phyloP scores from a whole-genome alignment of 30 jellyfish, hydroid and myxozoan genomes.

The Chironex yamaguchii region DNA sequence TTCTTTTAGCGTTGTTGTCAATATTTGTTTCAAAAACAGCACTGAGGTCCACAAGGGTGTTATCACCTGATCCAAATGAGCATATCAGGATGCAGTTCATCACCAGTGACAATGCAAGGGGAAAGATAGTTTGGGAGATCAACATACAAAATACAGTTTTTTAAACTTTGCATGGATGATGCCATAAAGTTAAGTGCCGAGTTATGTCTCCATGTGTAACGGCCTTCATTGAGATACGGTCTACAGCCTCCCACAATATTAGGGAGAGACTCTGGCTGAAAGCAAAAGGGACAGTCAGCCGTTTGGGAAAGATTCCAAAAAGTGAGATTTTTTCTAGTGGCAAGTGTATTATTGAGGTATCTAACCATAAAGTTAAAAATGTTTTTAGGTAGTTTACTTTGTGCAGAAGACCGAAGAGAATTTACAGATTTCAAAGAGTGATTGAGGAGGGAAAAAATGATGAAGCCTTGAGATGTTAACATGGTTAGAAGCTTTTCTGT shows the following conservation, averaged over 20 bases:
- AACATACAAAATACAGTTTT: conserved; percentile 9
- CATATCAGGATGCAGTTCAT: conserved; percentile 24
- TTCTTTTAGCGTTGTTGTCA: conserved; percentile 2
- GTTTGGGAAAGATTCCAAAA: conserved; percentile 27
- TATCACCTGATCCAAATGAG: neutral
- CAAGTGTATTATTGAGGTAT: conserved; percentile 34
- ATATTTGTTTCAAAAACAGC: conserved; percentile 6
- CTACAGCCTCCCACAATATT: conserved; percentile 40
- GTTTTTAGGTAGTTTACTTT: conserved; percentile 31
- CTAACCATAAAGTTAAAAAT: conserved; percentile 22
- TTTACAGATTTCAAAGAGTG: neutral
- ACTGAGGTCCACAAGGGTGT: neutral
- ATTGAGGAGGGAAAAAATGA: neutral
- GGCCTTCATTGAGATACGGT: conserved; percentile 42
- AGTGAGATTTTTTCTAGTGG: neutral
- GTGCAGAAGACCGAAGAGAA: conserved; percentile 12
- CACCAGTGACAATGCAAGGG: conserved; percentile 21
- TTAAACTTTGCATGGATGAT: neutral
- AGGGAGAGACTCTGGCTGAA: conserved; percentile 24
- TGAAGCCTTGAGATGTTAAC: conserved; percentile 30
- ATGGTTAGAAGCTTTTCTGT: conserved; percentile 1
- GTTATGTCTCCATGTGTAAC: conserved; percentile 48
- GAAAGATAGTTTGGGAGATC: conserved; percentile 32
- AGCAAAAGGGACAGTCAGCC: conserved; percentile 46
- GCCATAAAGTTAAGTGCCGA: conserved; percentile 35